Percentiles rank a stretch among this genome's conserved stretches.
Evolutionary conservation across 2,113 vertebrate species (phyloP).

Genomic region (Craseonycteris thonglongyai): DNA sequence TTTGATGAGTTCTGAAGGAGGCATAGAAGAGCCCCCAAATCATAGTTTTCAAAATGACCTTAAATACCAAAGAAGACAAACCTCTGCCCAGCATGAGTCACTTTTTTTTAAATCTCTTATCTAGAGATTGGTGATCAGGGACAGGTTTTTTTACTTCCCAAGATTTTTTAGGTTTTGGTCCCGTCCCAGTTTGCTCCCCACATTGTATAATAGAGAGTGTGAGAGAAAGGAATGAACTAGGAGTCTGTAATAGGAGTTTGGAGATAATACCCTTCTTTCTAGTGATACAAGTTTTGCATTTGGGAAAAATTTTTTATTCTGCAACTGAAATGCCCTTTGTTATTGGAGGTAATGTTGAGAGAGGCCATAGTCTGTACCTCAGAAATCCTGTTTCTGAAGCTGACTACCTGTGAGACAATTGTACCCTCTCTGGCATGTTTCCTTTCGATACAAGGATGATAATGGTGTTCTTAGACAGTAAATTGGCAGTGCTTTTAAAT

Average conservation of each 20-base stretch:
- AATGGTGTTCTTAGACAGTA: not conserved
- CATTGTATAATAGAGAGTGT: not conserved
- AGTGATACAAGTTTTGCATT: not conserved
- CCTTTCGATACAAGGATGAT: not conserved
- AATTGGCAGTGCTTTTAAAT: not conserved
- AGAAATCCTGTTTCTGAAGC: conserved; percentile 22
- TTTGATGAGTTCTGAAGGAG: conserved; percentile 19
- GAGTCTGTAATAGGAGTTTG: not conserved
- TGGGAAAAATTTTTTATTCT: not conserved
- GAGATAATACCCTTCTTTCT: not conserved
- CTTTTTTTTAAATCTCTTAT: not conserved
- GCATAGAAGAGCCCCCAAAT: not conserved
- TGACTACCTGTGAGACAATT: not conserved
- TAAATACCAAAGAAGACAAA: not conserved
- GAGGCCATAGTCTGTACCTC: not conserved
- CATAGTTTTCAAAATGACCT: conserved; percentile 1
- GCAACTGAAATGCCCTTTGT: not conserved
- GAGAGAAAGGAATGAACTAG: not conserved
- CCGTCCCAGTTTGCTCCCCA: not conserved
- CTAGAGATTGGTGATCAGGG: not conserved
- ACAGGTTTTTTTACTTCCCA: not conserved
- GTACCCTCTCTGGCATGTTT: not conserved
- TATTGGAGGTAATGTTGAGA: not conserved
- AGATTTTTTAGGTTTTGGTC: not conserved
- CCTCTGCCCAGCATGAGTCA: too few relatives aligned